Conservation (phyloP, 2,797 vertebrate species). For the Chrysocyon brachyurus region DNA sequence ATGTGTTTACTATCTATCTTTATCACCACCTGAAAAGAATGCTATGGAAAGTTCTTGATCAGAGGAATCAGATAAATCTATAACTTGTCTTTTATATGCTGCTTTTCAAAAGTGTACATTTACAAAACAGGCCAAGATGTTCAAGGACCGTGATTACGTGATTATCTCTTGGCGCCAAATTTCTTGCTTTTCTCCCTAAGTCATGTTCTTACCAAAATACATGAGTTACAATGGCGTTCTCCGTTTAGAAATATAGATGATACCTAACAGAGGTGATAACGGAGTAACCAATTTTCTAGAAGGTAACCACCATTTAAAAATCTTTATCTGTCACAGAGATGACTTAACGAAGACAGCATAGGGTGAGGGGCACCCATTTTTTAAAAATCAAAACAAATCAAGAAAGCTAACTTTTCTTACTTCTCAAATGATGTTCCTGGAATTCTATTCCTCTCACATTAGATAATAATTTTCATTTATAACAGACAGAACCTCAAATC, state of each 20-base stretch:
- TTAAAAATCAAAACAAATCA: neutral
- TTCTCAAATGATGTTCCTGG: neutral
- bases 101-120: neutral
- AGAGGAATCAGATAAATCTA: neutral
- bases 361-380: rapidly evolving
- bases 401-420: neutral
- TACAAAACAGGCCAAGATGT: neutral
- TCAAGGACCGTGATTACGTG: neutral
- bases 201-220: neutral
- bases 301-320: neutral
- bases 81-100: neutral
- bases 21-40: neutral
- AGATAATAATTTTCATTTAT: neutral
- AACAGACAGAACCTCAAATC: neutral
- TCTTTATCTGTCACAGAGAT: neutral
- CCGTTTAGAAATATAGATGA: neutral
- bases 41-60: neutral
- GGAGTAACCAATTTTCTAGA: neutral
- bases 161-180: neutral
- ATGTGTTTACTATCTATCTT: neutral
- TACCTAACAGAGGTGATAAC: neutral
- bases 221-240: neutral
- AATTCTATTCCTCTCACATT: neutral
- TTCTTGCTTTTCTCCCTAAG: neutral
- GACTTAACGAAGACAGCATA: neutral